These are phyloP conservation scores for Propithecus perrieri DNA, from an alignment of 2,797 vertebrate species.

Conservation along the genomic window DNA sequence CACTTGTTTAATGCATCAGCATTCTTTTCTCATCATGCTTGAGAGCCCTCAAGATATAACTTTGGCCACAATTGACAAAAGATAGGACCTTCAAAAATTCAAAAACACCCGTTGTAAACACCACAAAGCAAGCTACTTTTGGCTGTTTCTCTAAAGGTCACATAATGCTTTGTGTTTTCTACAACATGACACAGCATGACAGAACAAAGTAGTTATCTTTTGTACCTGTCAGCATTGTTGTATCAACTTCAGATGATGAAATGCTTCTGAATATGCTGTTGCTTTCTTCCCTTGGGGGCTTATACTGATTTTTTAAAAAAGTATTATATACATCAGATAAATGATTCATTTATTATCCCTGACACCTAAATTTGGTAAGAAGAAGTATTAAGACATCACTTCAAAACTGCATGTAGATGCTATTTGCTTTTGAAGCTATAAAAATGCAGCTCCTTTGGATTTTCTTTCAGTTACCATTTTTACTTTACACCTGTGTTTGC, in stretches of 20 bases:
- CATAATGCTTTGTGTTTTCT: slow-evolving; percentile 80
- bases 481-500: neutral
- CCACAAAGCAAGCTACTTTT: slow-evolving; percentile 37
- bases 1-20: neutral
- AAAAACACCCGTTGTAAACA: rapidly evolving
- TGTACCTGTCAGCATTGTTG: slow-evolving; percentile 86
- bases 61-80: slow-evolving; percentile 42
- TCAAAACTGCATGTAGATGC: slow-evolving; percentile 59
- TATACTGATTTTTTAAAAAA: slow-evolving; percentile 82
- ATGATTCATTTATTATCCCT: slow-evolving; percentile 83
- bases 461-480: slow-evolving; percentile 60
- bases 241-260: slow-evolving; percentile 82
- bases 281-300: slow-evolving; percentile 81
- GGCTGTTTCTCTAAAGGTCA: slow-evolving; percentile 83
- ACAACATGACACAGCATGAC: slow-evolving; percentile 80
- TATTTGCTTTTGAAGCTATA: slow-evolving; percentile 62
- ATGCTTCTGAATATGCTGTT: slow-evolving; percentile 78
- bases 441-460: neutral
- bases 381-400: slow-evolving; percentile 44
- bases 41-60: slow-evolving; percentile 31
- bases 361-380: slow-evolving; percentile 78
- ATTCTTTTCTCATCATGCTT: slow-evolving; percentile 44
- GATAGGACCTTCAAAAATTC: slow-evolving; percentile 36
- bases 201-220: slow-evolving; percentile 86
- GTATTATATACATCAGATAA: slow-evolving; percentile 79